Base-by-base conservation (phyloP, 2,888 invertebrate species). In the Margaritifera margaritifera region DNA sequence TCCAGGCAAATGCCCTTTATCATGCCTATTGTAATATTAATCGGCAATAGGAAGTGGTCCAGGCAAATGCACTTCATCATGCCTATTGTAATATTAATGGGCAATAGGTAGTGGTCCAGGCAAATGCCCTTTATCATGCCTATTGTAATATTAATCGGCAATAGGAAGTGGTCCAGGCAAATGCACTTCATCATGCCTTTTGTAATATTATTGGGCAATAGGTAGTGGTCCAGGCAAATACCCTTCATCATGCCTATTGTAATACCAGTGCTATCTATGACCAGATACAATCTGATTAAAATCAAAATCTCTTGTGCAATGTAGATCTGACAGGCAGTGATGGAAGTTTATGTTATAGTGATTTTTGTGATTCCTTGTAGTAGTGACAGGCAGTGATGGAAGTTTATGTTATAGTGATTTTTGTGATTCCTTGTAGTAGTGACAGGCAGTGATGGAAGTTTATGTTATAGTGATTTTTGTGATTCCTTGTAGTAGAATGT, bases 81-180 rank as follows among this genome's bases (percentile, higher is more conserved):
- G 2, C 27, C 3, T n/a, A 5, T 20, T 18, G 1, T 20, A 59
- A 6, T 42, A 15, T 42, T 42, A 42, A 42, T 42, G n/a, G n/a
- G n/a, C n/a, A n/a, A n/a, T n/a, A n/a, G n/a, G 15, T n/a, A 27
- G 15, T 60, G 15, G 11, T 11, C 15, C 15, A 60, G 15, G 60
- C 20, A 60, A 60, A 11, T 20, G n/a, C 19, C 50, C 22, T 52
- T 52, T 18, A 52, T 5, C 52, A 51, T 11, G 11, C 52, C 18
- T 42, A 6, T 20, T 53, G 54, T 18, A 53, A 18, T 20, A 53
- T 53, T 18, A 53, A 53, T 53, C 18, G 79, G 78, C 74, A 27
- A 74, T 78, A 18, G 69, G 68, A 8, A 74, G 74, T 66, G 71
- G 75, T 22, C 69, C 78, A 68, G 81, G 79, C 75, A 72, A 60